These are phyloP conservation scores for Drosophila cracens DNA, from an alignment of 2,888 invertebrate genomes.

Conservation along the genomic window DNA sequence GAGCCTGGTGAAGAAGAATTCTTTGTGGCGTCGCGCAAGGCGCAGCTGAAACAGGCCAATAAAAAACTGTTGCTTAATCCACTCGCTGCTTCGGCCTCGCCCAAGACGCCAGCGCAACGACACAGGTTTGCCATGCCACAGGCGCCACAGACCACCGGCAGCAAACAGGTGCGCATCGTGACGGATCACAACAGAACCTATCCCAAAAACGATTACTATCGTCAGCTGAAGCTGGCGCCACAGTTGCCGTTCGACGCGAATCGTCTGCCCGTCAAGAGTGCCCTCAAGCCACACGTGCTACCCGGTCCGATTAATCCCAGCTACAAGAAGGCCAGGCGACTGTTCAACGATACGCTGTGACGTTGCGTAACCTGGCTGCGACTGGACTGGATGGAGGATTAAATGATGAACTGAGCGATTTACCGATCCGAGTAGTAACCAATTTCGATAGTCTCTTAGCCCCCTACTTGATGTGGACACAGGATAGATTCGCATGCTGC, in stretches of 20 bases:
- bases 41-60: conserved; percentile 79
- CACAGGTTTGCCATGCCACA: conserved; percentile 24
- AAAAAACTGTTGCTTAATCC: conserved; percentile 64
- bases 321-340: conserved; percentile 54
- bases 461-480: not conserved
- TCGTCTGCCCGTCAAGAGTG: conserved; percentile 89
- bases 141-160: conserved; percentile 76
- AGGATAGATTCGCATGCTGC: not conserved
- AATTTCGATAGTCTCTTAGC: conserved; percentile 1
- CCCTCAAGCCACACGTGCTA: conserved; percentile 89
- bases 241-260: conserved; percentile 91
- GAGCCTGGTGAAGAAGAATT: conserved; percentile 85
- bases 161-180: conserved; percentile 90
- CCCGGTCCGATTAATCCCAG: conserved; percentile 91
- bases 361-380: conserved; percentile 54
- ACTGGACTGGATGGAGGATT: conserved; percentile 22
- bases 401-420: conserved; percentile 14
- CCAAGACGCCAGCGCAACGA: conserved; percentile 46
- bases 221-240: conserved; percentile 89
- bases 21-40: conserved; percentile 82
- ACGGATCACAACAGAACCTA: conserved; percentile 90
- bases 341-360: conserved; percentile 81
- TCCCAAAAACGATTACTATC: conserved; percentile 90
- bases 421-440: not conserved
- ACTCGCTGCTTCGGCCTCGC: conserved; percentile 30